A percentile compares a stretch with the other conserved stretches of the same genome.
phyloP scores from a whole-genome alignment of 1,140 invertebrate species.

The Bradysia coprophila region DNA sequence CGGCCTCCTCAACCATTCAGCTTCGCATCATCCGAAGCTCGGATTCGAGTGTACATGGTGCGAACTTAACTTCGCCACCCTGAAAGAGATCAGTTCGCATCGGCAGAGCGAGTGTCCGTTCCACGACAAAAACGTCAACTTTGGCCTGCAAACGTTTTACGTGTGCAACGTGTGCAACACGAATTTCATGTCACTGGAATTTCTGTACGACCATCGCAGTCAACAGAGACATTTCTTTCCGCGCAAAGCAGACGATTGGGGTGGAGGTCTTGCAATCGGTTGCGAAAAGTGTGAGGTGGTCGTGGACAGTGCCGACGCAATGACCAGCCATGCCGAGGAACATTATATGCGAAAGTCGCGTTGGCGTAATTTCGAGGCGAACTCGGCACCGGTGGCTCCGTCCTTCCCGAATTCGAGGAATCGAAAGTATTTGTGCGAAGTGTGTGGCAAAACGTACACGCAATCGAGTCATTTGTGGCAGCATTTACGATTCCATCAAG shows the following conservation, averaged over 20 bases:
- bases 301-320: neutral
- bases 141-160: slow-evolving; percentile 14
- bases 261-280: neutral
- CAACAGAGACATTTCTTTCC: slow-evolving; percentile 18
- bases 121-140: slow-evolving; percentile 15
- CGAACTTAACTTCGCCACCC: slow-evolving; percentile 26
- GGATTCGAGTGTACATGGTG: slow-evolving; percentile 35
- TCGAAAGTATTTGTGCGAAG: slow-evolving; percentile 36
- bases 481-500: slow-evolving; percentile 36
- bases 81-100: slow-evolving; percentile 27
- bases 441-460: slow-evolving; percentile 36
- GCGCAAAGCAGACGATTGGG: slow-evolving; percentile 4
- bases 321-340: neutral
- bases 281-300: neutral
- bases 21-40: slow-evolving; percentile 25
- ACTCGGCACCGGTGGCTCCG: neutral
- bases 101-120: slow-evolving; percentile 33
- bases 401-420: slow-evolving; percentile 4
- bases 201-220: slow-evolving; percentile 25
- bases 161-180: slow-evolving; percentile 27
- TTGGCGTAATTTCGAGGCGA: neutral
- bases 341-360: neutral
- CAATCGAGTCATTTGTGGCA: slow-evolving; percentile 40
- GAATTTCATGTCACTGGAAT: slow-evolving; percentile 17
- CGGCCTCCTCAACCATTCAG: slow-evolving; percentile 25